These are phyloP conservation scores for Brachyrhaphis roseni DNA, from an alignment of 2,797 vertebrate species.

Conservation along the genomic window DNA sequence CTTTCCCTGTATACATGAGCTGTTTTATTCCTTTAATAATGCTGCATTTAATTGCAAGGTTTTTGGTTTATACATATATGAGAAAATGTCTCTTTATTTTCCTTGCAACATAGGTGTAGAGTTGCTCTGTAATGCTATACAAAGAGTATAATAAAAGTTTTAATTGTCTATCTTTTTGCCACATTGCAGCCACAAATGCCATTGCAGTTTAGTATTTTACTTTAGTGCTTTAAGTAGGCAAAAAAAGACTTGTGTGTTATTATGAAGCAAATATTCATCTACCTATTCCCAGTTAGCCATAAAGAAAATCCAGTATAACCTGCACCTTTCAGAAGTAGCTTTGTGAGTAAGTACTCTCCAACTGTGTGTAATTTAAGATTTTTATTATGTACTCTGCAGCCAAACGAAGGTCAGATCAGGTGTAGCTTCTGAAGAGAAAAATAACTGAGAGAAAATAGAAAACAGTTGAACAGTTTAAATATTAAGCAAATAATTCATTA, in stretches of 20 bases:
- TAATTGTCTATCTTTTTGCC: not conserved
- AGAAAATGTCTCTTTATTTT: not conserved
- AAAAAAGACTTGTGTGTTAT: not conserved
- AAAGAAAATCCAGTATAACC: not conserved
- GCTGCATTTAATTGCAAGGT: not conserved
- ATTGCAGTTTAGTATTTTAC: not conserved
- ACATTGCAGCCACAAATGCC: not conserved
- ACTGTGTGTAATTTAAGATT: not conserved
- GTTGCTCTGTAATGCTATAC: not conserved
- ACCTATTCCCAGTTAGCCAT: not conserved
- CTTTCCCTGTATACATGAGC: not conserved
- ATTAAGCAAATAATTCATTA: not conserved
- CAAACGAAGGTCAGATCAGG: too few species aligned
- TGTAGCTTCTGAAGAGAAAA: too few species aligned
- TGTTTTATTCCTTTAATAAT: conserved; percentile 1
- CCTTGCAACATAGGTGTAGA: not conserved
- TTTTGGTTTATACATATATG: not conserved
- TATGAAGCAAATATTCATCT: not conserved
- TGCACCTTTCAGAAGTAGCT: not conserved
- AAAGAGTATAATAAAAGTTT: not conserved
- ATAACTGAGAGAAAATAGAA: too few species aligned
- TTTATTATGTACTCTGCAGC: too few species aligned
- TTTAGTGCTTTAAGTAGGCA: not conserved
- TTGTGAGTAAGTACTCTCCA: not conserved
- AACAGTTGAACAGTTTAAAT: too few species aligned